Conservation (phyloP, 2,797 vertebrate species). For the Pseudochirops corinnae region DNA sequence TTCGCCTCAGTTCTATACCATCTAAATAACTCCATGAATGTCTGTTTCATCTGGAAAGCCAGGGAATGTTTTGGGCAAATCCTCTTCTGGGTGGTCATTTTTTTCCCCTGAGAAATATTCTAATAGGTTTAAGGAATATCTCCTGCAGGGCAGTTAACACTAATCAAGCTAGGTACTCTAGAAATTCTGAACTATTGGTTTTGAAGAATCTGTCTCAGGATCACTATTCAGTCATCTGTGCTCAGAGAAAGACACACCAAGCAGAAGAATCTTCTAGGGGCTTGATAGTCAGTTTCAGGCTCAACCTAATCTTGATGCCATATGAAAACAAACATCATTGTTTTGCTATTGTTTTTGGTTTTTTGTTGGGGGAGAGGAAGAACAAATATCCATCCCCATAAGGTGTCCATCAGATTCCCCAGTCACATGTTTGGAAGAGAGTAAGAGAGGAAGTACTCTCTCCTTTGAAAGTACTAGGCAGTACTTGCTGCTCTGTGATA, state of each 20-base stretch:
- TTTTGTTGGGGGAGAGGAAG: too few relatives aligned
- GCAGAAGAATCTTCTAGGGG: too few relatives aligned
- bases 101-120: background rate
- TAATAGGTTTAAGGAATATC: background rate
- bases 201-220: background rate
- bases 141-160: background rate
- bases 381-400: background rate
- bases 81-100: background rate
- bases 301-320: background rate
- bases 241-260: background rate
- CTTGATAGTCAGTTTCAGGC: background rate
- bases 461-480: background rate
- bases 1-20: background rate
- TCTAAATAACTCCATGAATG: background rate
- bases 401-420: background rate
- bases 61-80: background rate
- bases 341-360: background rate
- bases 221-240: background rate
- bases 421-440: background rate
- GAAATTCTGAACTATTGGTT: background rate
- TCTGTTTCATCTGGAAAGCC: background rate
- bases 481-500: background rate
- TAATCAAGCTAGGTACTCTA: too few relatives aligned
- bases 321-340: background rate
- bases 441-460: background rate